These are phyloP conservation scores for Ylistrum balloti DNA, from an alignment of 1,140 invertebrate species.

Conservation along the genomic window DNA sequence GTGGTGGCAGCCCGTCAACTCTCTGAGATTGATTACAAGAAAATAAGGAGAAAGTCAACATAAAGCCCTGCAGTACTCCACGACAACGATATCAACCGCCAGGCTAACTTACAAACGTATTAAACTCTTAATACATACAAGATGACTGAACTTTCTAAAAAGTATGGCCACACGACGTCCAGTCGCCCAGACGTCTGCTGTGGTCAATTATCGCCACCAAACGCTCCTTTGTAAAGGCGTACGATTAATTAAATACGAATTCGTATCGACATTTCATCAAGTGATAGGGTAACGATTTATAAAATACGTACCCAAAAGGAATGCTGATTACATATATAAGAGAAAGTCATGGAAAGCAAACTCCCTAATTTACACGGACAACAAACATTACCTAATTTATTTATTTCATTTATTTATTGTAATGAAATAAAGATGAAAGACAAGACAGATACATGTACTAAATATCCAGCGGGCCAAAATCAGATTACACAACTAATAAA, in stretches of 20 bases:
- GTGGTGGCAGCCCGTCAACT: conserved; percentile 1
- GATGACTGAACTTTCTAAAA: not conserved
- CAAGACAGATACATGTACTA: not conserved
- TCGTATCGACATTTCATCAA: not conserved
- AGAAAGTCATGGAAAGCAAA: too few species aligned
- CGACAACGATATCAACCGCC: not conserved
- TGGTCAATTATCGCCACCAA: not conserved
- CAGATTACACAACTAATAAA: not conserved
- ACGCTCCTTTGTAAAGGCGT: not conserved
- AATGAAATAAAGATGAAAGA: not conserved
- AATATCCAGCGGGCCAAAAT: not conserved
- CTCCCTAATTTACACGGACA: not conserved
- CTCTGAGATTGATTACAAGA: not conserved
- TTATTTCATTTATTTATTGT: not conserved
- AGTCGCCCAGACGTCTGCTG: conserved; percentile 19
- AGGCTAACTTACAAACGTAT: not conserved
- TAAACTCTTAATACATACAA: not conserved
- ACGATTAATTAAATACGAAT: conserved; percentile 14
- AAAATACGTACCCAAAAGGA: not conserved
- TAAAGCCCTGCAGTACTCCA: conserved; percentile 24
- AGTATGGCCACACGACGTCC: not conserved
- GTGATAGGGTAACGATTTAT: not conserved
- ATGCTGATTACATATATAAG: not conserved
- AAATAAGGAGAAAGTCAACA: not conserved
- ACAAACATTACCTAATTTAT: not conserved